Evolutionary conservation across 2,888 invertebrate genomes (phyloP).

Genomic region (Drosophila putrida): DNA sequence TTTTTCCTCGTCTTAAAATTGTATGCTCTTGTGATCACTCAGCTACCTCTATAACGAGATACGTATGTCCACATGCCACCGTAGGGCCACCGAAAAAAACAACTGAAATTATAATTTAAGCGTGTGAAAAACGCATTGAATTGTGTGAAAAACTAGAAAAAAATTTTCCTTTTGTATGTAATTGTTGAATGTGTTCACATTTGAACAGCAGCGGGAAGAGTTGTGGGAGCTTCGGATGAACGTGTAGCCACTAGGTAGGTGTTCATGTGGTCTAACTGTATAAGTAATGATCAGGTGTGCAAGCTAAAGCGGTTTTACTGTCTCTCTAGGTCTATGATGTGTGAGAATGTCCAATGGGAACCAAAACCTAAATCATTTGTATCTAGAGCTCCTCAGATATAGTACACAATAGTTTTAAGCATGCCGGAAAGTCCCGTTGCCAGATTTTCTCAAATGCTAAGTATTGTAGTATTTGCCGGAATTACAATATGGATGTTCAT

Average conservation of each 20-base stretch:
- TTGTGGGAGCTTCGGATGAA: conserved; percentile 36
- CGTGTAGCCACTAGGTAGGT: conserved; percentile 36
- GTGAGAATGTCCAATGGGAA: conserved; percentile 56
- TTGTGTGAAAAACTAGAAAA: conserved; percentile 78
- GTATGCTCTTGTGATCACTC: conserved; percentile 72
- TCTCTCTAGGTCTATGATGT: conserved; percentile 6
- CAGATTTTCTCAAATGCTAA: conserved; percentile 1
- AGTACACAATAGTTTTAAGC: conserved; percentile 21
- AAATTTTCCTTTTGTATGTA: conserved; percentile 56
- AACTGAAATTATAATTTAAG: conserved; percentile 80
- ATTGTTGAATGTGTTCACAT: conserved; percentile 70
- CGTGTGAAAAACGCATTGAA: conserved; percentile 81
- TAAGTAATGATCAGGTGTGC: conserved; percentile 60
- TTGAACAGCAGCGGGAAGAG: conserved; percentile 40
- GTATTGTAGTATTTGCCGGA: neutral
- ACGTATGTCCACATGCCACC: conserved; percentile 27
- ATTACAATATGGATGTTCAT: neutral
- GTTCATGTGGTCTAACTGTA: conserved; percentile 66
- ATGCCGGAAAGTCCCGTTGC: conserved; percentile 15
- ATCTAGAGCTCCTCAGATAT: conserved; percentile 14
- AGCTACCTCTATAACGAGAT: conserved; percentile 20
- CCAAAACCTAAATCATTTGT: conserved; percentile 33
- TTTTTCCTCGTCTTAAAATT: conserved; percentile 26
- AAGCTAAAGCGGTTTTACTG: conserved; percentile 25
- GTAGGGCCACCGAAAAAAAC: conserved; percentile 39